Conservation (phyloP, 2,888 invertebrate species). For the Acleris laterana region DNA sequence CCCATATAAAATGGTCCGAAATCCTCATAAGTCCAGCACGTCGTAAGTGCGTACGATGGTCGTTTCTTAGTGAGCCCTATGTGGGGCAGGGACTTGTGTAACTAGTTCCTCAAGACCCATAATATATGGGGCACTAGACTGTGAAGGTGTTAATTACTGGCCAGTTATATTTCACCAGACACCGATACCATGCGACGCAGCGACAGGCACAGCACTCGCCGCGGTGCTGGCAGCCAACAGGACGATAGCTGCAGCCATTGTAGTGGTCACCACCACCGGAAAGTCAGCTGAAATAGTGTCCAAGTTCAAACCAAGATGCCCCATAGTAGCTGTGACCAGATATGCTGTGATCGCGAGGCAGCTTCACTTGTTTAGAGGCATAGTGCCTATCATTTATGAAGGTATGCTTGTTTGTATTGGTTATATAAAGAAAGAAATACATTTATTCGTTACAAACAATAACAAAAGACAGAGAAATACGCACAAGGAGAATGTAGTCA, state of each 20-base stretch:
- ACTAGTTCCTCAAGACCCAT: no score
- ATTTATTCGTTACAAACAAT: no score
- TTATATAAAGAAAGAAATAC: no score
- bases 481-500: no score
- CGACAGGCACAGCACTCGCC: conserved; percentile 88
- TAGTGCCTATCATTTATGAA: conserved; percentile 87
- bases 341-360: conserved; percentile 85
- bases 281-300: conserved; percentile 86
- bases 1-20: no score
- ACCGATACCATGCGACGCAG: conserved; percentile 84
- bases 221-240: conserved; percentile 90
- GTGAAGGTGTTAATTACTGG: no score
- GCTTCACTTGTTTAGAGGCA: conserved; percentile 87
- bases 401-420: conserved; percentile 64
- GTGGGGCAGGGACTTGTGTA: no score
- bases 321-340: conserved; percentile 88
- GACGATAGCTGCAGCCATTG: conserved; percentile 87
- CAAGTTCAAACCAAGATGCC: conserved; percentile 88
- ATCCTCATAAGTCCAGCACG: no score
- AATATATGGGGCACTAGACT: no score
- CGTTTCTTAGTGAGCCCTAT: no score
- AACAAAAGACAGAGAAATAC: no score
- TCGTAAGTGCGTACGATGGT: no score
- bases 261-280: conserved; percentile 86
- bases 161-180: conserved; percentile 55